Conservation (phyloP, 2,113 vertebrate genomes). For the Hymenochirus boettgeri region DNA sequence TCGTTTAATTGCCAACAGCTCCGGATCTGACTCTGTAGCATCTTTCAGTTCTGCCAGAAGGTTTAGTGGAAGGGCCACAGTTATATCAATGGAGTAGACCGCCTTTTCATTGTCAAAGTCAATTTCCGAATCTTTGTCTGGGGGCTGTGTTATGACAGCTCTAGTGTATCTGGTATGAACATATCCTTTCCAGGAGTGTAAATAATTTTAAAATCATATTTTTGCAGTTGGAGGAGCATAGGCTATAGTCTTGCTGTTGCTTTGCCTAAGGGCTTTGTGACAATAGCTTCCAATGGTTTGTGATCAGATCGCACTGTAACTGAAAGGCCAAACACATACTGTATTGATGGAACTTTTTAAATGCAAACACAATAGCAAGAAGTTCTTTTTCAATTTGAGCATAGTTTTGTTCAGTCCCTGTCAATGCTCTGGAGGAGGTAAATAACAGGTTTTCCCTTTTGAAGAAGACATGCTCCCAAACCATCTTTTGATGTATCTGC, state of each 20-base stretch:
- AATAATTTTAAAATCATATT: not conserved
- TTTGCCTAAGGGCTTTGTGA: not conserved
- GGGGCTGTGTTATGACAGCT: no score
- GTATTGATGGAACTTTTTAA: not conserved
- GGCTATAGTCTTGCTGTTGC: not conserved
- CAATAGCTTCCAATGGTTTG: not conserved
- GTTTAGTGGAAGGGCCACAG: no score
- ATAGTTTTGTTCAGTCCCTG: not conserved
- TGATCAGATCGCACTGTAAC: not conserved
- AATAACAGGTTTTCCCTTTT: no score
- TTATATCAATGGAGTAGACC: no score
- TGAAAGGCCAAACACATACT: not conserved
- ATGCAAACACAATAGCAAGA: not conserved
- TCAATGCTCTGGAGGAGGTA: not conserved
- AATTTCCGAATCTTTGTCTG: no score
- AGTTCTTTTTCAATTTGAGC: constrained; percentile 2
- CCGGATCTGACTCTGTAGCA: no score
- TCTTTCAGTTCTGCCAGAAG: no score
- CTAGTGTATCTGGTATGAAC: not conserved
- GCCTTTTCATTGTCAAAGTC: no score
- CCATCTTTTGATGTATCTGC: no score
- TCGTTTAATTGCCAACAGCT: no score
- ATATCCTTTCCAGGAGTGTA: not conserved
- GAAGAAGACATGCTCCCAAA: no score
- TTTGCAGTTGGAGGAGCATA: not conserved